Percentiles rank a stretch among this genome's conserved stretches.
phyloP scores from a whole-genome alignment of 2,113 vertebrate species.

The Gymnarchus niloticus region DNA sequence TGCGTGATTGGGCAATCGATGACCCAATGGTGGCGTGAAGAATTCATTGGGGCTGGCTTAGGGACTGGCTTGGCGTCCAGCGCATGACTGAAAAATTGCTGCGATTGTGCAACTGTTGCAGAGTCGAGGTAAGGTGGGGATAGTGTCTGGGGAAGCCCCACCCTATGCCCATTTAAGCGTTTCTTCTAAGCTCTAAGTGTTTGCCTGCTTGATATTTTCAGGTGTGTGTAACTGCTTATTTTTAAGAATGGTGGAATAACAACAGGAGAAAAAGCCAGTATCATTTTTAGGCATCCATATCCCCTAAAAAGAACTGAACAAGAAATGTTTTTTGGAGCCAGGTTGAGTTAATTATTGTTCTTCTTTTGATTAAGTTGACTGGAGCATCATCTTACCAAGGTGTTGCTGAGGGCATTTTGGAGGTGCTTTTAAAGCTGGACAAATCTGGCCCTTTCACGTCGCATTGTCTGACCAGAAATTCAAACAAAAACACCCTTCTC shows the following conservation, averaged over 20 bases:
- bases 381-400: neutral
- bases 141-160: neutral
- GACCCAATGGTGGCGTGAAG: neutral
- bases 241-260: neutral
- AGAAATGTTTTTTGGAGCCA: too few relatives aligned
- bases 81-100: neutral
- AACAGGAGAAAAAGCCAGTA: neutral
- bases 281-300: neutral
- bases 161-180: neutral
- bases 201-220: neutral
- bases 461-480: conserved; percentile 44
- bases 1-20: neutral
- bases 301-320: neutral
- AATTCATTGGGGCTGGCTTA: neutral
- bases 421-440: conserved; percentile 44
- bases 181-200: neutral
- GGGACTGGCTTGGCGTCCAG: neutral
- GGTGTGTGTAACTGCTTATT: neutral
- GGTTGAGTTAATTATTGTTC: conserved; percentile 3
- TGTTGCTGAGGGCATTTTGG: neutral
- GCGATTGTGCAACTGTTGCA: conserved; percentile 11
- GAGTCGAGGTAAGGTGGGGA: neutral
- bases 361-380: neutral
- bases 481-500: conserved; percentile 43
- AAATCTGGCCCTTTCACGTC: conserved; percentile 47